Evolutionary conservation across 2,888 invertebrate genomes (phyloP).

Genomic region (Catonia carolina): DNA sequence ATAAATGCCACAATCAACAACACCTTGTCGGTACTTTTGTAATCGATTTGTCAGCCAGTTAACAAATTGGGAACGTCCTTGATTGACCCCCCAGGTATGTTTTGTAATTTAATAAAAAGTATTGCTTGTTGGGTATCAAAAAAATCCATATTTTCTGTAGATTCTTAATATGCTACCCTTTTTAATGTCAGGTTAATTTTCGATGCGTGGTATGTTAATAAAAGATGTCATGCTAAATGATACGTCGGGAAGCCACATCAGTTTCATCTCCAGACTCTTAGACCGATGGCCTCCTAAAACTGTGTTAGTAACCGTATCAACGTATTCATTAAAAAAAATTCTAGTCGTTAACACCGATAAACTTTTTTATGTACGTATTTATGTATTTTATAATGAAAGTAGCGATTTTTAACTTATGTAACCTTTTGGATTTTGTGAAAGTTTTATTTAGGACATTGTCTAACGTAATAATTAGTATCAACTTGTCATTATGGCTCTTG

Average conservation of each 20-base stretch:
- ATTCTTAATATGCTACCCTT: constrained; percentile 18
- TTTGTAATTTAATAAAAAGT: constrained; percentile 38
- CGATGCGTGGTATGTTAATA: background rate
- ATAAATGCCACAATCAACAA: constrained; percentile 31
- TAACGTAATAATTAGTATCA: too few relatives aligned
- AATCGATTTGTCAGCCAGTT: constrained; percentile 52
- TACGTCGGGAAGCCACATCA: constrained; percentile 5
- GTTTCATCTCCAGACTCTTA: background rate
- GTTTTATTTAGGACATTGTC: too few relatives aligned
- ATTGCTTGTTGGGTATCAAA: constrained; percentile 44
- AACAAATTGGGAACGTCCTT: constrained; percentile 41
- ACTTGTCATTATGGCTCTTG: too few relatives aligned
- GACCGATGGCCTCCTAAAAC: constrained; percentile 1
- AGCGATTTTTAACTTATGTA: too few relatives aligned
- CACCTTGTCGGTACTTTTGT: constrained; percentile 38
- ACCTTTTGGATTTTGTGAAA: too few relatives aligned
- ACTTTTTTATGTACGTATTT: too few relatives aligned
- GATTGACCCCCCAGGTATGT: constrained; percentile 49
- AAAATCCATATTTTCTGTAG: constrained; percentile 35
- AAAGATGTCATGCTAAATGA: background rate
- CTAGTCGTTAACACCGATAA: too few relatives aligned
- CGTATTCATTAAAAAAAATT: too few relatives aligned
- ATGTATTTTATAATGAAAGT: too few relatives aligned
- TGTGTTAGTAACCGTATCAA: too few relatives aligned
- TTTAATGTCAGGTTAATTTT: constrained; percentile 2